Base-by-base conservation (phyloP, 2,888 invertebrate species). In the Ditula angustiorana region DNA sequence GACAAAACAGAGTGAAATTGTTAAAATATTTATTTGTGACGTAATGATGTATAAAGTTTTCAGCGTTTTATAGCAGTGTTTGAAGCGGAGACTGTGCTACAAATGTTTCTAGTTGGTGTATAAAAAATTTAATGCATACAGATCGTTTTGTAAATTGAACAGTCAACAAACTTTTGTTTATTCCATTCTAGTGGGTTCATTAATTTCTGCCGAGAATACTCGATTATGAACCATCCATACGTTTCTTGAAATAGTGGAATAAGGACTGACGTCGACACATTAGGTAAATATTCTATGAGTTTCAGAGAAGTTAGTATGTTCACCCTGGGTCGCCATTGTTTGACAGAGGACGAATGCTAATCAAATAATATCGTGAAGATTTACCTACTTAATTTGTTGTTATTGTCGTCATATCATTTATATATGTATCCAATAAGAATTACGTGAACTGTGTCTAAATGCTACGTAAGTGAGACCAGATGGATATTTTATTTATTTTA, bases 101-200 rank as follows among this genome's bases (percentile, higher is more conserved):
- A 80, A 75, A 86, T 83, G 80, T 79, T 83, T 83, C 82, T 78
- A 86, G 79, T 84, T 86, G 81, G 87, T 89, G 87, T 83, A 81
- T 82, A 85, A 87, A 88, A 80, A 84, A 88, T 86, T 87, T 83
- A 85, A 89, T 86, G 85, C 81, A 79, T 79, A 81, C 77, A 84
- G 82, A 87, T 87, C 84, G 82, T 82, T 83, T 86, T 87, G 85
- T 81, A 91, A 89, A 89, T 90, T 90, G 89, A 90, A 90, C 90
- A 93, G 92, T 92, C 93, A 93, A 93, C 93, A 93, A 93, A 93
- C 90, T 92, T 91, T 93, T 93, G 92, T 93, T 93, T 92, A 90
- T 91, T 90, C 86, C 85, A 85, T 82, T 87, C 79, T 79, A 89
- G 88, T 86, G 87, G 84, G 86, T 83, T 81, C 83, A 85, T 86